Base-by-base conservation (phyloP, 53 echinoderm and acorn worm genomes). In the Hippasteria phrygiana region DNA sequence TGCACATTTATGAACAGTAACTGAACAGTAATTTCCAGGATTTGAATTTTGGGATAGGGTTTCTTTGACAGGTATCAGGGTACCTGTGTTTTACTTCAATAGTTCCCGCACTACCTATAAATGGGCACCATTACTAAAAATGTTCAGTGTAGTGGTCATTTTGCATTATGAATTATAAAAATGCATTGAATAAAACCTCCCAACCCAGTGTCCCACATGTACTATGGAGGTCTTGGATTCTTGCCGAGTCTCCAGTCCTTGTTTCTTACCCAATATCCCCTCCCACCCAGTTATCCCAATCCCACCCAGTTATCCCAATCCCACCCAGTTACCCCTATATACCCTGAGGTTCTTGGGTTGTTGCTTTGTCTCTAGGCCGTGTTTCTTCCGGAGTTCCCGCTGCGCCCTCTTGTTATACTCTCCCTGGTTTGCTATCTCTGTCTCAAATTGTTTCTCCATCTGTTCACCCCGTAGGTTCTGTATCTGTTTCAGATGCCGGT, bases 321-420 rank as follows among this genome's bases (percentile, higher is more conserved):
- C 42, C 74, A n/a, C 20, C 43, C 37, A 74, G 26, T 43, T 6
- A 7, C 47, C 45, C 47, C 28, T 9, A 2, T 28, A 28, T 16
- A 97, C 98, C 98, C 86, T 97, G 88, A 97, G 94, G 59, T 95
- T 92, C 77, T 95, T 95, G 72, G 98, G 98, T 65, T 95, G 98
- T 64, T 98, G 98, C 28, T 98, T 98, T 12, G 94, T 96, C 74
- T 98, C 95, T 36, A 94, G 73, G 2, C 93, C 94, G 66, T 98
- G 98, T 64, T 90, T 94, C 91, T 98, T 98, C 77, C 90, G 65
- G 9, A 96, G 91, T 29, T 98, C 98, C 63, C 91, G 89, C 71
- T 93, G 94, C 10, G 98, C 94, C 62, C 91, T 94, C 75, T 91
- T 94, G 88, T 95, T 95, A 85, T 98, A 98, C 67, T 98, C 98